phyloP scores from a whole-genome alignment of 2,888 invertebrate species.

The Tolmerus cingulatus region DNA sequence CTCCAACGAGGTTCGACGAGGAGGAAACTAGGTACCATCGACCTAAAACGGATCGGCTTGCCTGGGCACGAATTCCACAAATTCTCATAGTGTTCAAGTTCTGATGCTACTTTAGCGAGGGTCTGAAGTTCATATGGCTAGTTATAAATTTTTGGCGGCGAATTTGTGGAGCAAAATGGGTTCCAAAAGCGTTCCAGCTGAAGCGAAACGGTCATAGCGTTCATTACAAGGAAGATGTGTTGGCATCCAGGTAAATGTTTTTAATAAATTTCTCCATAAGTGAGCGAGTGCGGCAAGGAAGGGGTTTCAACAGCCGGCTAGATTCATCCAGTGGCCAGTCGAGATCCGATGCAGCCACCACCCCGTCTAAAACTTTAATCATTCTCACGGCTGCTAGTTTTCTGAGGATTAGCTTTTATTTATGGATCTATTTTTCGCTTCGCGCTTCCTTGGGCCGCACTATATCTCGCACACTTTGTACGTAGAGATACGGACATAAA shows the following conservation, averaged over 20 bases:
- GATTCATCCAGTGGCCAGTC: neutral
- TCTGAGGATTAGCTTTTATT: conserved; percentile 9
- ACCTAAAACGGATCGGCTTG: neutral
- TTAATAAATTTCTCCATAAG: neutral
- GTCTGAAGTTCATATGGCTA: neutral
- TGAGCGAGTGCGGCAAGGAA: neutral
- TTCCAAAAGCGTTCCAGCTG: neutral
- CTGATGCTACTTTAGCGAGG: neutral
- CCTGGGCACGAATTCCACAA: neutral
- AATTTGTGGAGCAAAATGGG: neutral
- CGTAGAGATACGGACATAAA: neutral
- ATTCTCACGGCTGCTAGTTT: conserved; percentile 13
- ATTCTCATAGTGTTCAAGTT: conserved; percentile 1
- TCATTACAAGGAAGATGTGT: conserved; percentile 5
- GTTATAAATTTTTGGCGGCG: neutral
- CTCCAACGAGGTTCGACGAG: neutral
- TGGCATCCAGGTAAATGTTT: conserved; percentile 1
- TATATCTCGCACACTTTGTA: neutral
- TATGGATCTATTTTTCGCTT: conserved; percentile 20
- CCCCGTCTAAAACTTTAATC: conserved; percentile 12
- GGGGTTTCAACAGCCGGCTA: neutral
- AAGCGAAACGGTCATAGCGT: neutral
- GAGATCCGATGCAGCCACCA: neutral
- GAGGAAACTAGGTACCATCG: neutral
- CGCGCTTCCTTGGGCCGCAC: neutral